Conservation (phyloP, 2,797 vertebrate genomes). For the Schizopygopsis malacanthus region DNA sequence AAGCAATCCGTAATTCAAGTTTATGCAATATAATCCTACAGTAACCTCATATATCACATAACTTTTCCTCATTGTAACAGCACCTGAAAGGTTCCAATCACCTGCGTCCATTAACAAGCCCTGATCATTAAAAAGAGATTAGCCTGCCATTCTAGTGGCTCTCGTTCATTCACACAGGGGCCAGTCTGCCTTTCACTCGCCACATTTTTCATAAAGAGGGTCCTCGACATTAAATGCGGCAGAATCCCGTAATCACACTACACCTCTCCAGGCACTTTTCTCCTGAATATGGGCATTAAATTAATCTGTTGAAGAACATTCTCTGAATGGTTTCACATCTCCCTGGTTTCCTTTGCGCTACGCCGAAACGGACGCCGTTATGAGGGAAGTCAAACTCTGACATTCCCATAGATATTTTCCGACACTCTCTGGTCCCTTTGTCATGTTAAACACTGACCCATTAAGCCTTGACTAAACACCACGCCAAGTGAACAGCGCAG, state of each 20-base stretch:
- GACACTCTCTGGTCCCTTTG: conserved; percentile 67
- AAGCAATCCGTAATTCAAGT: neutral
- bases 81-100: conserved; percentile 22
- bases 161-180: conserved; percentile 32
- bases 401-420: conserved; percentile 32
- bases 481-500: conserved; percentile 62
- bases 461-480: conserved; percentile 64
- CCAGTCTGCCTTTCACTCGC: conserved; percentile 58
- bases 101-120: conserved; percentile 46
- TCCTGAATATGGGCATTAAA: conserved; percentile 54
- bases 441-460: conserved; percentile 74
- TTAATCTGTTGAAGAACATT: conserved; percentile 72
- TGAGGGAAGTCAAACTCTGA: conserved; percentile 33
- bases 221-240: conserved; percentile 60
- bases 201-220: conserved; percentile 61
- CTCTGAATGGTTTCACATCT: conserved; percentile 71
- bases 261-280: conserved; percentile 57
- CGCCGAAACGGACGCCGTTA: neutral
- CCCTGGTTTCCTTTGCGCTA: conserved; percentile 48
- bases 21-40: neutral
- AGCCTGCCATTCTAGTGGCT: conserved; percentile 57
- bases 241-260: conserved; percentile 63
- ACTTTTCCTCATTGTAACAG: neutral
- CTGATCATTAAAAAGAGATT: conserved; percentile 83
- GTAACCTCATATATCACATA: neutral